These are phyloP conservation scores for Salarias fasciatus DNA, from an alignment of 2,797 vertebrate genomes.

Conservation along the genomic window DNA sequence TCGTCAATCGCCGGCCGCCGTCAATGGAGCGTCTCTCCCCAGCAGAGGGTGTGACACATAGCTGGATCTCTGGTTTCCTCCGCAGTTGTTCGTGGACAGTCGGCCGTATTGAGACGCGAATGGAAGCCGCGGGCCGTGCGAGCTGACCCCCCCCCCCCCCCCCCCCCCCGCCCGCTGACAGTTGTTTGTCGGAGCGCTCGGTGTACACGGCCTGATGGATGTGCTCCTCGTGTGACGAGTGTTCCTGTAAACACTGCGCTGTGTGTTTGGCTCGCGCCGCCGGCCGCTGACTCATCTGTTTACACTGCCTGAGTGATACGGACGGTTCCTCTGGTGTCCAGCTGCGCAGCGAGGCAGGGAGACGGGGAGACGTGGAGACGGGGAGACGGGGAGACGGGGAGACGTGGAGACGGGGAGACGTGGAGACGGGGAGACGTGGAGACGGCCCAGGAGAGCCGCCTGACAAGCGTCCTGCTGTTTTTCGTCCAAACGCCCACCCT, in stretches of 20 bases:
- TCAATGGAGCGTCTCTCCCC: not conserved
- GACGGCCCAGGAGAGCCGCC: conserved; percentile 47
- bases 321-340: conserved; percentile 70
- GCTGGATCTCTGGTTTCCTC: conserved; percentile 58
- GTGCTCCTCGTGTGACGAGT: conserved; percentile 50
- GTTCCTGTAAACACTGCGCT: conserved; percentile 71
- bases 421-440: too few species aligned
- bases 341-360: too few species aligned
- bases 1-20: conserved; percentile 25
- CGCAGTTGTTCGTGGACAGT: conserved; percentile 36
- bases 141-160: too few species aligned
- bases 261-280: conserved; percentile 51
- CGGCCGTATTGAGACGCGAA: too few species aligned
- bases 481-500: conserved; percentile 39
- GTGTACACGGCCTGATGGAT: conserved; percentile 57
- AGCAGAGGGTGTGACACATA: conserved; percentile 36
- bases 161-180: too few species aligned
- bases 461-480: conserved; percentile 66
- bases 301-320: conserved; percentile 65
- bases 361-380: too few species aligned
- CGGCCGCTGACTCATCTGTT: conserved; percentile 74
- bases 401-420: too few species aligned
- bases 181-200: conserved; percentile 60
- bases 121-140: too few species aligned
- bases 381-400: too few species aligned